A percentile compares a stretch with the other conserved stretches of the same genome.
Conservation (phyloP, 2,797 vertebrate species). For the Nasua narica region DNA sequence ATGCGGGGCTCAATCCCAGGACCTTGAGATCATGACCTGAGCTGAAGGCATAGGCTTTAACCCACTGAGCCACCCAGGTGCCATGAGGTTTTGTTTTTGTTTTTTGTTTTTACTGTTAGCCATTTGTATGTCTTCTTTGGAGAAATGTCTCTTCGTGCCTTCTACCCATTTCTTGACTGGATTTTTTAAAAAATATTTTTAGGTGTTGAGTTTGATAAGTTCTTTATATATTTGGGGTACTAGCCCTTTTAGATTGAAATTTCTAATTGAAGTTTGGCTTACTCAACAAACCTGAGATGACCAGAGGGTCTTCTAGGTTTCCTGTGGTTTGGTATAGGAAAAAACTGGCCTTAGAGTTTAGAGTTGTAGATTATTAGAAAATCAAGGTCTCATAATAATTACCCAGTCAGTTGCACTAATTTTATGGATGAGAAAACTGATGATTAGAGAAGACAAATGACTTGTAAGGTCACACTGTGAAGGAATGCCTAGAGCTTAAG, state of each 20-base stretch:
- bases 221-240: too few species aligned
- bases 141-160: too few species aligned
- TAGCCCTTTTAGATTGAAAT: not conserved
- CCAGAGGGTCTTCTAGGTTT: not conserved
- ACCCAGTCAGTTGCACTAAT: not conserved
- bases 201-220: too few species aligned
- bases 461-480: not conserved
- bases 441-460: not conserved
- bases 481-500: not conserved
- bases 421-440: not conserved
- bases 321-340: not conserved
- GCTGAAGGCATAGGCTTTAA: too few species aligned
- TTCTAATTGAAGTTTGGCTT: not conserved
- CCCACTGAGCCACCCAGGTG: too few species aligned
- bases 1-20: too few species aligned
- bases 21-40: too few species aligned
- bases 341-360: not conserved
- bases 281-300: not conserved
- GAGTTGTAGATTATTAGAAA: not conserved
- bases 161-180: too few species aligned
- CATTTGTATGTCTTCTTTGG: too few species aligned
- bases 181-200: too few species aligned
- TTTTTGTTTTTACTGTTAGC: too few species aligned
- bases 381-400: not conserved
- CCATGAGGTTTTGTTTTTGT: too few species aligned